phyloP scores from a whole-genome alignment of 1,140 invertebrate genomes.

The Apis mellifera region DNA sequence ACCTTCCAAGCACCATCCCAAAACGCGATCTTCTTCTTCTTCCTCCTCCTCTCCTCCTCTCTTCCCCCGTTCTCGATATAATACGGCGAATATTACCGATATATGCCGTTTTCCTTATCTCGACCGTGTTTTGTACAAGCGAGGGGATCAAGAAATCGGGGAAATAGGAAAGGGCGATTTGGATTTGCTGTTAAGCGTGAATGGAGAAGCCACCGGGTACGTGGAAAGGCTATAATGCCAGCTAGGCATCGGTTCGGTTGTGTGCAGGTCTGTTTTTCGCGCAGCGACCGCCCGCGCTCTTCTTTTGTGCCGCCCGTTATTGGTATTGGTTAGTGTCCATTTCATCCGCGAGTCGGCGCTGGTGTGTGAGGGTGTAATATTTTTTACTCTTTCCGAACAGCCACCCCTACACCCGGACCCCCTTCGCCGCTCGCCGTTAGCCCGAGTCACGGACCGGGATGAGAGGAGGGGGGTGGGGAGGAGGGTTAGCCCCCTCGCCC shows the following conservation, averaged over 20 bases:
- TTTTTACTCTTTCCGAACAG: slow-evolving; percentile 78
- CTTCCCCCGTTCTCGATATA: too few relatives aligned
- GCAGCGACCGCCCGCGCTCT: slow-evolving; percentile 72
- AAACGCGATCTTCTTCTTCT: background rate
- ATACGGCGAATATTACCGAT: background rate
- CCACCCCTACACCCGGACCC: slow-evolving; percentile 44
- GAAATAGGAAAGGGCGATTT: background rate
- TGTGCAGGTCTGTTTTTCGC: slow-evolving; percentile 72
- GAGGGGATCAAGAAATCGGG: background rate
- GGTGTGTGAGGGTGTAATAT: slow-evolving; percentile 79
- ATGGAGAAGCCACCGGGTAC: slow-evolving; percentile 63
- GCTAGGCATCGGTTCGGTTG: slow-evolving; percentile 50
- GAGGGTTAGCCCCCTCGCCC: slow-evolving; percentile 35
- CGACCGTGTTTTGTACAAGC: too few relatives aligned
- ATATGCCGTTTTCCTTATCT: too few relatives aligned
- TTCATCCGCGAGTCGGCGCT: slow-evolving; percentile 75
- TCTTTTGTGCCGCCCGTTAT: slow-evolving; percentile 77
- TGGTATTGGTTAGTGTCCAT: slow-evolving; percentile 77
- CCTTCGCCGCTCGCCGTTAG: slow-evolving; percentile 36
- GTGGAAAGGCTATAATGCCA: slow-evolving; percentile 73
- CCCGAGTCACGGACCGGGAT: slow-evolving; percentile 26
- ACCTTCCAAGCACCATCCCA: too few relatives aligned
- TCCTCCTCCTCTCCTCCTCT: too few relatives aligned
- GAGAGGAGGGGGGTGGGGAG: too few relatives aligned
- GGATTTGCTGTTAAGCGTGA: slow-evolving; percentile 37